A percentile compares a stretch with the other conserved stretches of the same genome.
Evolutionary conservation across 1,140 invertebrate genomes (phyloP).

Genomic region (Andrena cerasifolii): DNA sequence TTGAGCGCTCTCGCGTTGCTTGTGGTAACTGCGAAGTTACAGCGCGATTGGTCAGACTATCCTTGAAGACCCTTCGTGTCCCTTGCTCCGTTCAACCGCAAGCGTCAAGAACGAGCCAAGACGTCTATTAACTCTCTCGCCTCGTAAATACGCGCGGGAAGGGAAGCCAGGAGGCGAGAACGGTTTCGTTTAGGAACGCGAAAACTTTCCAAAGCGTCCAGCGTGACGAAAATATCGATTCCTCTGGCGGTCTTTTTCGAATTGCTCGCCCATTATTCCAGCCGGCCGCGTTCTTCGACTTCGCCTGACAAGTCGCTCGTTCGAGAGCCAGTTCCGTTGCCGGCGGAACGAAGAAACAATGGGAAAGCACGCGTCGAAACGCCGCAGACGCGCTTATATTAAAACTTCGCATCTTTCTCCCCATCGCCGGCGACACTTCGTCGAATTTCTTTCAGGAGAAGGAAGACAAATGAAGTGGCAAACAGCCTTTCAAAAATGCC

Average conservation of each 20-base stretch:
- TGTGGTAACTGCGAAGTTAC: slow-evolving; percentile 71
- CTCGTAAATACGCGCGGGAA: slow-evolving; percentile 21
- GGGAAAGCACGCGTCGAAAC: not conserved
- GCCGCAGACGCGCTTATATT: slow-evolving; percentile 14
- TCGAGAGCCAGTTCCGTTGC: not conserved
- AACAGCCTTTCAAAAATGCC: not conserved
- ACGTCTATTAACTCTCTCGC: slow-evolving; percentile 54
- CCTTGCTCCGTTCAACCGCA: slow-evolving; percentile 69
- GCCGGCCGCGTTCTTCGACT: not conserved
- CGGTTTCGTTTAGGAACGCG: not conserved
- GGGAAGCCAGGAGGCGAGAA: not conserved
- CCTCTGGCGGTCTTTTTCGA: no score
- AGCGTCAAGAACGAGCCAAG: slow-evolving; percentile 49
- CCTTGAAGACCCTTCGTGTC: slow-evolving; percentile 67
- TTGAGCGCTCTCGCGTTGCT: slow-evolving; percentile 14
- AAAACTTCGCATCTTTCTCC: slow-evolving; percentile 11
- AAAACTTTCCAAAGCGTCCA: not conserved
- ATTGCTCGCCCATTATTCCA: no score
- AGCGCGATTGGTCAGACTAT: slow-evolving; percentile 66
- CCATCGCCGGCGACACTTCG: slow-evolving; percentile 5
- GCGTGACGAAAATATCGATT: not conserved
- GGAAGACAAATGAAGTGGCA: slow-evolving; percentile 18
- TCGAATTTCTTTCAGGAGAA: not conserved
- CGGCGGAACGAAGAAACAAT: not conserved
- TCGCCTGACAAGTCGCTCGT: no score